phyloP scores from a whole-genome alignment of 2,888 invertebrate species.

The Euzophera pinguis region DNA sequence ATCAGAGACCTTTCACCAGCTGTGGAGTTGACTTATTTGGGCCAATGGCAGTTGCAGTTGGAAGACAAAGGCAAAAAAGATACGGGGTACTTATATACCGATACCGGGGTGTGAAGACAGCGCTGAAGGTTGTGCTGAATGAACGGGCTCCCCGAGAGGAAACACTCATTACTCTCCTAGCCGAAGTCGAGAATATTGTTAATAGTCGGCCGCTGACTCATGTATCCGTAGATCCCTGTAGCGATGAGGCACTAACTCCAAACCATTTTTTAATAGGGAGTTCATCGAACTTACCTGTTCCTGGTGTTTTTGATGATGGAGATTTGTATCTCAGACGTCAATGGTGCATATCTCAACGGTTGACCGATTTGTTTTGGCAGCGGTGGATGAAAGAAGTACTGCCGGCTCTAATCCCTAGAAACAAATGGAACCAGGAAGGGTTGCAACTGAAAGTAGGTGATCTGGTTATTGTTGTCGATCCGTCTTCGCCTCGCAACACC shows the following conservation, averaged over 20 bases:
- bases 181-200: slow-evolving; percentile 7
- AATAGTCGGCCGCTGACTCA: slow-evolving; percentile 16
- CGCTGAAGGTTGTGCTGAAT: not conserved
- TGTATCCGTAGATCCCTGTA: slow-evolving; percentile 10
- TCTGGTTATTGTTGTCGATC: slow-evolving; percentile 13
- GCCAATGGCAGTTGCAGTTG: too few relatives aligned
- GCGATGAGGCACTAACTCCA: not conserved
- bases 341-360: not conserved
- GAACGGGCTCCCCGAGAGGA: slow-evolving; percentile 14
- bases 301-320: not conserved
- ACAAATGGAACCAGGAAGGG: not conserved
- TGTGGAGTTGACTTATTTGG: too few relatives aligned
- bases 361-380: slow-evolving; percentile 2
- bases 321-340: not conserved
- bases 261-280: slow-evolving; percentile 4
- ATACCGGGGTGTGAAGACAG: not conserved
- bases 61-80: too few relatives aligned
- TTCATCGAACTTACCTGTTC: not conserved
- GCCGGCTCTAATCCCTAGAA: not conserved
- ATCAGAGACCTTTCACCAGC: too few relatives aligned
- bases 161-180: slow-evolving; percentile 23
- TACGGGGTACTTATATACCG: too few relatives aligned
- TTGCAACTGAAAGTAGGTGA: slow-evolving; percentile 1
- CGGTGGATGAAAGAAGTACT: not conserved
- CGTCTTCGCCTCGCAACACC: slow-evolving; percentile 10